phyloP scores from a whole-genome alignment of 2,113 vertebrate genomes.

The Lasiurus borealis region DNA sequence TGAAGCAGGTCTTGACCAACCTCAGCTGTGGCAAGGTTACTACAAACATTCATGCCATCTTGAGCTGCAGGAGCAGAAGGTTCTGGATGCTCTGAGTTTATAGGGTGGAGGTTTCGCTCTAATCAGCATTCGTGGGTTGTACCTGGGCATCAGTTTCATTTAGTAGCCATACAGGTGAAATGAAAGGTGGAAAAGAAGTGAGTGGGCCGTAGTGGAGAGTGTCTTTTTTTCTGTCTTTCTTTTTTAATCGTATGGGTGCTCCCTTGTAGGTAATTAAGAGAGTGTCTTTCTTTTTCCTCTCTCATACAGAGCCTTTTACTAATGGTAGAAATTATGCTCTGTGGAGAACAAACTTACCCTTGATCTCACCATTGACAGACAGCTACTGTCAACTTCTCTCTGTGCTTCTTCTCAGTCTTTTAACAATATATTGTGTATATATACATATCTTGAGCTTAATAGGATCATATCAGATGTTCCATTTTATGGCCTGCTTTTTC shows the following conservation, averaged over 20 bases:
- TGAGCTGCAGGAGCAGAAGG: neutral
- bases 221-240: too few relatives aligned
- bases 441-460: neutral
- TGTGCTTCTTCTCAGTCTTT: conserved; percentile 28
- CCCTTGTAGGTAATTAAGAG: too few relatives aligned
- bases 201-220: neutral
- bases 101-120: neutral
- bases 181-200: neutral
- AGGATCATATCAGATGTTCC: neutral
- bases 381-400: neutral
- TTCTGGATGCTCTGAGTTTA: neutral
- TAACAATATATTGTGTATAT: neutral
- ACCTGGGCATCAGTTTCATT: neutral
- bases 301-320: neutral
- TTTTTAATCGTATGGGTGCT: too few relatives aligned
- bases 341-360: neutral
- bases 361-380: neutral
- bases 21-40: neutral
- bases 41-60: accelerated
- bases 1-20: neutral
- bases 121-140: neutral
- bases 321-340: neutral
- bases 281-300: neutral
- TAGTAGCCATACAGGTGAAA: neutral
- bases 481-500: neutral